A percentile compares a stretch with the other conserved stretches of the same genome.
These are phyloP conservation scores for Drosophila dunni DNA, from an alignment of 1,140 invertebrate species.

Conservation along the genomic window DNA sequence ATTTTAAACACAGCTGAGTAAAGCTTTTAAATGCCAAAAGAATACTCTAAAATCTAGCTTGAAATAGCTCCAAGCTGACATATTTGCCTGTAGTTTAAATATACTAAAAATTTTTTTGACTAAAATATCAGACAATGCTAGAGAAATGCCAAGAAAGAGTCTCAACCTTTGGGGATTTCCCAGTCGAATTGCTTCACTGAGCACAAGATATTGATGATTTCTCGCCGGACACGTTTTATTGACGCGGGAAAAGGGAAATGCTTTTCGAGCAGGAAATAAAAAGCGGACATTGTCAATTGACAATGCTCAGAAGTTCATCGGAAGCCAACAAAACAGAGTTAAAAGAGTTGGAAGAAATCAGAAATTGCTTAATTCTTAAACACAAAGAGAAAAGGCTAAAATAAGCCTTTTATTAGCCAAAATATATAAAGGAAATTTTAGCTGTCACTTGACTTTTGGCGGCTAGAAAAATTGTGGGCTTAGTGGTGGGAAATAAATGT, in stretches of 20 bases:
- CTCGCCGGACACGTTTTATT: slow-evolving; percentile 53
- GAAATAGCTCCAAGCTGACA: too few relatives aligned
- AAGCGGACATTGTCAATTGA: slow-evolving; percentile 55
- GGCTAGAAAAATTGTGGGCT: slow-evolving; percentile 16
- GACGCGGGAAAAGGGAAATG: slow-evolving; percentile 39
- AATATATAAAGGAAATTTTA: too few relatives aligned
- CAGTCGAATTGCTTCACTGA: slow-evolving; percentile 15
- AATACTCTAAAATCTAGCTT: background rate
- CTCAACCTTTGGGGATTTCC: slow-evolving; percentile 5
- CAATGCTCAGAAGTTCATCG: slow-evolving; percentile 30
- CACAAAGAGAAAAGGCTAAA: too few relatives aligned
- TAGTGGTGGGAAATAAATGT: slow-evolving; percentile 25
- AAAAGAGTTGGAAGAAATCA: slow-evolving; percentile 8
- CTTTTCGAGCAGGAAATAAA: slow-evolving; percentile 43
- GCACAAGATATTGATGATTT: slow-evolving; percentile 24
- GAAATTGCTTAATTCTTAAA: slow-evolving; percentile 19
- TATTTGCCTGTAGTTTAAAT: too few relatives aligned
- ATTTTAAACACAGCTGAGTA: background rate
- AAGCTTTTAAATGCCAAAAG: background rate
- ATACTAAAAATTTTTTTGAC: too few relatives aligned
- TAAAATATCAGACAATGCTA: too few relatives aligned
- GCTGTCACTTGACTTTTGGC: slow-evolving; percentile 1
- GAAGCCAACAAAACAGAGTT: slow-evolving; percentile 11
- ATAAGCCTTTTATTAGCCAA: too few relatives aligned
- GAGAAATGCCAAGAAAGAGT: background rate